A percentile compares a stretch with the other conserved stretches of the same genome.
Evolutionary conservation across 2,113 vertebrate genomes (phyloP).

Genomic region (Bos taurus): ARS-UCD2.0 NC_037346.1:6535001-6535500

Average conservation of each 20-base stretch:
- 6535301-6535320: neutral
- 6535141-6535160: too few species aligned
- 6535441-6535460: neutral
- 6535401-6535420: neutral
- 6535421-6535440: neutral
- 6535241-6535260: neutral
- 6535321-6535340: neutral
- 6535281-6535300: neutral
- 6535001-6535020: too few species aligned
- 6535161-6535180: too few species aligned
- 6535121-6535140: too few species aligned
- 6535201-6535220: too few species aligned
- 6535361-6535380: neutral
- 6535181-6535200: too few species aligned
- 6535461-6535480: neutral
- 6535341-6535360: neutral
- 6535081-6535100: too few species aligned
- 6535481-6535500: neutral
- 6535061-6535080: too few species aligned
- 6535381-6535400: neutral
- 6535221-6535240: fast-evolving
- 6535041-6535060: too few species aligned
- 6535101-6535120: too few species aligned
- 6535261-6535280: neutral
- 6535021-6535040: too few species aligned